Conservation (phyloP, 2,888 invertebrate genomes). For the Drosophila colorata region DNA sequence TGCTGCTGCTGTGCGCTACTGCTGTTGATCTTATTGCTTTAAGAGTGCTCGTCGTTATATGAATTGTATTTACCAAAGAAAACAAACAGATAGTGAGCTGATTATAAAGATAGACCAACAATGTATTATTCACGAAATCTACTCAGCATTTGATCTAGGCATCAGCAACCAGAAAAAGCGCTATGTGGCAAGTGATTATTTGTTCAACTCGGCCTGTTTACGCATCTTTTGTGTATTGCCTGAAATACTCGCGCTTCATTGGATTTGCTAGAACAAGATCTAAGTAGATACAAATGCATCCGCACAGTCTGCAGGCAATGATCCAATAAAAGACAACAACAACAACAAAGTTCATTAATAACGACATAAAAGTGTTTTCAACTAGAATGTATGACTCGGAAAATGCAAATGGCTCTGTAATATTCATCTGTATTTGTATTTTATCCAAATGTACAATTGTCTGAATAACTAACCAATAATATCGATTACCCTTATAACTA, state of each 20-base stretch:
- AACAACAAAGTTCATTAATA: conserved; percentile 2
- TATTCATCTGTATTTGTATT: background rate
- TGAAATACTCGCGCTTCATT: conserved; percentile 11
- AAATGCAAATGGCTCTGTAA: background rate
- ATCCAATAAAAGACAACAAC: conserved; percentile 3
- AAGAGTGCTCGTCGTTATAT: conserved; percentile 12
- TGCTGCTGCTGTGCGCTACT: conserved; percentile 33
- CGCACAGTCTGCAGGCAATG: conserved; percentile 19
- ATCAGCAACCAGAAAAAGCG: conserved; percentile 17
- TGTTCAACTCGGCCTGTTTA: conserved; percentile 35
- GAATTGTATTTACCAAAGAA: conserved; percentile 52
- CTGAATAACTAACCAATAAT: too few relatives aligned
- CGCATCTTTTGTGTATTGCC: conserved; percentile 27
- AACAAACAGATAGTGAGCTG: conserved; percentile 51
- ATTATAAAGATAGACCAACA: conserved; percentile 61
- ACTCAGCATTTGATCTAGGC: conserved; percentile 13
- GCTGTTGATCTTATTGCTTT: conserved; percentile 13
- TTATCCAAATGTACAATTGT: too few relatives aligned
- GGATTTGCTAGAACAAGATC: conserved; percentile 18
- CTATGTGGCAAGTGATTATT: conserved; percentile 19
- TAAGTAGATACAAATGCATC: conserved; percentile 24
- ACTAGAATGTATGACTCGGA: background rate
- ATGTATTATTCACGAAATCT: conserved; percentile 17
- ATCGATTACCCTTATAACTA: too few relatives aligned
- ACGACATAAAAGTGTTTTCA: background rate